These are phyloP conservation scores for Epinephelus coioides DNA, from an alignment of 2,797 vertebrate species.

Conservation along the genomic window DNA sequence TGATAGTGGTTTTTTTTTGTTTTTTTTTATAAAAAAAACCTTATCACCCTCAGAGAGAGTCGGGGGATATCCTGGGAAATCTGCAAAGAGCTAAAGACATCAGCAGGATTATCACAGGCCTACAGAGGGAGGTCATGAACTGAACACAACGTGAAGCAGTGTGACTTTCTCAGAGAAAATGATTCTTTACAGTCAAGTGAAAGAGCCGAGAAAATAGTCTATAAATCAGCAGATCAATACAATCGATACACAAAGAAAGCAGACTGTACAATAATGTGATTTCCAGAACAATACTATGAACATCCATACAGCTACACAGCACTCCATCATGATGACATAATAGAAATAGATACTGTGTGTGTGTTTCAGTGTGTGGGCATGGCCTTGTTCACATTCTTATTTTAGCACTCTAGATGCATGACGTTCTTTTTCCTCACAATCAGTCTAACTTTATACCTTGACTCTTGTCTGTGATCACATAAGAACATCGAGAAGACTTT, in stretches of 20 bases:
- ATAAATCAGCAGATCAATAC: constrained; percentile 22
- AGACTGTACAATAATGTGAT: not conserved
- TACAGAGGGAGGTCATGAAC: constrained; percentile 35
- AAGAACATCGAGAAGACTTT: constrained; percentile 28
- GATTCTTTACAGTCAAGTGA: constrained; percentile 5
- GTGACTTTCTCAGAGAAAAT: constrained; percentile 13
- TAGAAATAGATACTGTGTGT: constrained; percentile 8
- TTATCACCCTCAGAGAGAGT: constrained; percentile 36
- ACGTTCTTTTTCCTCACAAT: constrained; percentile 16
- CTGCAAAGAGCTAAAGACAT: constrained; percentile 55
- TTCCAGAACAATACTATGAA: constrained; percentile 3
- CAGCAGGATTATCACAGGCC: constrained; percentile 45
- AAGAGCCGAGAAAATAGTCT: constrained; percentile 6
- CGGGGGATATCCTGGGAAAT: constrained; percentile 67
- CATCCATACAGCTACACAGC: not conserved
- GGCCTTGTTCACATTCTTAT: constrained; percentile 19
- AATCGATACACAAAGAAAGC: constrained; percentile 30
- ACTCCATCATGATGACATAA: constrained; percentile 15
- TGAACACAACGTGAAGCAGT: constrained; percentile 1
- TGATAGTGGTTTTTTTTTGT: constrained; percentile 16
- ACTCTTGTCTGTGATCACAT: constrained; percentile 44
- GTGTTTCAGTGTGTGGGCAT: constrained; percentile 39
- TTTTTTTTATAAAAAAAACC: not conserved
- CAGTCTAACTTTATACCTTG: constrained; percentile 29
- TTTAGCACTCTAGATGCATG: constrained; percentile 29